Evolutionary conservation across 2,888 invertebrate species (phyloP), one percentile per base, ranked within the genome.

Genomic region (Brachypalpus laphriformis): DNA sequence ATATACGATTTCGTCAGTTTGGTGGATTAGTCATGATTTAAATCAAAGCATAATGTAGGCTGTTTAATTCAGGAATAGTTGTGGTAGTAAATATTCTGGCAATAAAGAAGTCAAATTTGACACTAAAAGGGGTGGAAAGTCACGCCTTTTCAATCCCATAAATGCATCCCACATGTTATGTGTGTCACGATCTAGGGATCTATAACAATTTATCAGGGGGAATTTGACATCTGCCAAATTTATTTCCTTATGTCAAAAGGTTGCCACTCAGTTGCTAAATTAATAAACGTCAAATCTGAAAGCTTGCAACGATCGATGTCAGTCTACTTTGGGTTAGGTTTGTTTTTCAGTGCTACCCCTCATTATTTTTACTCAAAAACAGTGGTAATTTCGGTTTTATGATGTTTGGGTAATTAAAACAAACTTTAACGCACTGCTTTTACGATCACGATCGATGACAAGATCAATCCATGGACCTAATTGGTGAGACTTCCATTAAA

Each of bases 381-480:
- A 11, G 7, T 11, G 31, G n/a, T n/a, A n/a, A n/a, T n/a, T 56
- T 18, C 28, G 9, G 7, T 56, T 20, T 31, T 34, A 56, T 11
- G 54, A 56, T 56, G 34, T 56, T 56, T 34, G 16, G 7, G 16
- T 18, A 18, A 34, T 56, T 16, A 56, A 56, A 56, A 11, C 11
- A 7, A 54, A 31, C 7, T 56, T 56, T 16, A 16, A 34, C 56
- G 34, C 16, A 16, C 31, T 11, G 16, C 9, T 37, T n/a, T 57
- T 20, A 59, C 20, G 40, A 57, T n/a, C n/a, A 20, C 37, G 20
- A 40, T 59, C 57, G 40, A 59, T 59, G 57, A 59, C 37, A 59
- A 59, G 57, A 59, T 37, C 40, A 40, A 20, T 40, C 40, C 14
- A 8, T 40, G 40, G 40, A 11, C 57, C 57, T 59, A 59, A 59